Base-by-base conservation (phyloP, 1,140 invertebrate species). In the Cyclina sinensis region DNA sequence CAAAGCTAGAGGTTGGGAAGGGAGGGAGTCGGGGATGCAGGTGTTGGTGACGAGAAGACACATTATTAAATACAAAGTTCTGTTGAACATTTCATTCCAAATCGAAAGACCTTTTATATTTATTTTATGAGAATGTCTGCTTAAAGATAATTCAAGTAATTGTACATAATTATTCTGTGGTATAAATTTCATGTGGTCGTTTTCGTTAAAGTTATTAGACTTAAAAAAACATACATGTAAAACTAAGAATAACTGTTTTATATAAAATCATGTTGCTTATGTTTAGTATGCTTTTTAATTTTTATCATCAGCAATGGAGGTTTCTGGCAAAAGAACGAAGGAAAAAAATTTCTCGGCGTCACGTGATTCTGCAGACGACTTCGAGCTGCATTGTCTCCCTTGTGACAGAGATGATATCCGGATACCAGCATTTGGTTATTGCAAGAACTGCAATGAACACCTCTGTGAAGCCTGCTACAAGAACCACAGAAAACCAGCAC, bases 391-490 rank as follows among this genome's bases (percentile, higher is more conserved):
- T n/a, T 74, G 70, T 46, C 30, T 43, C 18, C 70, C 70, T 1
- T 74, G 70, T 24, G 37, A 74, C 39, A 74, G 35, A 48, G 70
- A 74, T n/a, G 70, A 24, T 74, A 24, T 24, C 1, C 65, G 65
- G 32, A 21, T 18, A 70, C 65, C 65, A 70, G 65, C 65, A 3
- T 16, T 37, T 21, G 65, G 65, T 37, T 70, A 70, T 16, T 70
- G 65, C 35, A 16, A 37, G 18, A 37, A 16, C 37, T 70, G 65
- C 37, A 2, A 70, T n/a, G 65, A 70, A 37, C 37, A 70, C 21
- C 65, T 70, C n/a, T 70, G 65, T 70, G 32, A 39, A 16, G 4
- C 65, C 39, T 70, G 65, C 30, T 70, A 18, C 37, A 39, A 70
- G 5, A 9, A 39, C 39, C 65, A 70, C 65, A 70, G 5, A 27